Conservation (phyloP, 2,888 invertebrate species). For the Lithophane semibrunnea region DNA sequence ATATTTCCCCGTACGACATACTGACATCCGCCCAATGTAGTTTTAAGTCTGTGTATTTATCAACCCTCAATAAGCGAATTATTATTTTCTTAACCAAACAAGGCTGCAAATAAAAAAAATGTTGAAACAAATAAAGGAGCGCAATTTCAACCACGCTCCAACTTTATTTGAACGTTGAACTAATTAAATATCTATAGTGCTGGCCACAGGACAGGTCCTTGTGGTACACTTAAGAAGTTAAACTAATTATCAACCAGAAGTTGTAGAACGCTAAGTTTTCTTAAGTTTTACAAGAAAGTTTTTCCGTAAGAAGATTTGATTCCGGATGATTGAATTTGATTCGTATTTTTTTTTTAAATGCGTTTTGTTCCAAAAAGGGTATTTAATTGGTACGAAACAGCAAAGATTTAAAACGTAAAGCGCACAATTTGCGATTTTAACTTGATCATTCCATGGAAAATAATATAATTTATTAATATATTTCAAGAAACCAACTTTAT, state of each 20-base stretch:
- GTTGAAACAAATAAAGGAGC: not conserved
- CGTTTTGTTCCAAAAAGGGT: not conserved
- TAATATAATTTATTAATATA: not conserved
- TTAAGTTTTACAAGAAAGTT: constrained; percentile 29
- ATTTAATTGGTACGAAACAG: not conserved
- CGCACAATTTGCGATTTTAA: not conserved
- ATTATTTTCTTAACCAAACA: not conserved
- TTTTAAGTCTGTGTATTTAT: no score
- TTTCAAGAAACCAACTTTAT: not conserved
- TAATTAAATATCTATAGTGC: constrained; percentile 22
- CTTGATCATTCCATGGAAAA: not conserved
- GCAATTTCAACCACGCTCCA: not conserved
- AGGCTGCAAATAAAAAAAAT: not conserved
- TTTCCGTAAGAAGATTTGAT: not conserved
- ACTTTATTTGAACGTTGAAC: constrained; percentile 14
- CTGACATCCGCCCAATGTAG: no score
- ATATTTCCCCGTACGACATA: no score
- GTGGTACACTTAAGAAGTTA: constrained; percentile 36
- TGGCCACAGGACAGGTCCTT: constrained; percentile 27
- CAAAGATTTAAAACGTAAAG: not conserved
- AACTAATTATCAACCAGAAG: constrained; percentile 33
- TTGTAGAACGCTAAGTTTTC: constrained; percentile 24
- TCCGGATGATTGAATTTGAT: not conserved
- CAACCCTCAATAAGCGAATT: no score
- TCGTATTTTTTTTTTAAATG: constrained; percentile 22